These are phyloP conservation scores for Phylloscopus trochilus DNA, from an alignment of 2,113 vertebrate species.

Conservation along the genomic window DNA sequence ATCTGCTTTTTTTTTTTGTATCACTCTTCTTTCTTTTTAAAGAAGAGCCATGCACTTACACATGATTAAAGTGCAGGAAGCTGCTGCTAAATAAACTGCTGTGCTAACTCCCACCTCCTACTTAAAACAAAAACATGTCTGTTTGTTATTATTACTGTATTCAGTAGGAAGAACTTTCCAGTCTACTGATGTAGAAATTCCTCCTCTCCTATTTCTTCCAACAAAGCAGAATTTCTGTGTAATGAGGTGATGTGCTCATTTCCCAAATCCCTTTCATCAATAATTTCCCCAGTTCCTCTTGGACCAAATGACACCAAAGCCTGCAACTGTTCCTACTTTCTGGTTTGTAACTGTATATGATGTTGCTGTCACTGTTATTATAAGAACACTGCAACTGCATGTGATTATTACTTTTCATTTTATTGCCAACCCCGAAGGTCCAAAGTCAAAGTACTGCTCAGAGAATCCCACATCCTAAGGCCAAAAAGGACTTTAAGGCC, in stretches of 20 bases:
- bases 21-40: neutral
- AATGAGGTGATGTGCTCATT: neutral
- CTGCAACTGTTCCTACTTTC: neutral
- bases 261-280: neutral
- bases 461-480: neutral
- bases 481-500: neutral
- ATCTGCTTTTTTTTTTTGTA: neutral
- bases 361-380: neutral
- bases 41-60: neutral
- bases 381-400: neutral
- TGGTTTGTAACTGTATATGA: neutral
- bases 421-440: neutral
- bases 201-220: neutral
- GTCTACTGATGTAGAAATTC: neutral
- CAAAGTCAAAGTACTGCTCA: neutral
- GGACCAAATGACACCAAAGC: neutral
- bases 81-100: slow-evolving; percentile 32
- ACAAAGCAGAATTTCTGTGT: neutral
- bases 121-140: neutral
- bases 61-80: slow-evolving; percentile 1
- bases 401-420: neutral
- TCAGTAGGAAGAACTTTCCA: neutral
- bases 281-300: neutral
- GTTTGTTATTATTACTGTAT: neutral
- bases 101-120: neutral